Evolutionary conservation across 2,113 vertebrate genomes (phyloP), one percentile per base, ranked within the genome.

Genomic region (Ictalurus punctatus): DNA sequence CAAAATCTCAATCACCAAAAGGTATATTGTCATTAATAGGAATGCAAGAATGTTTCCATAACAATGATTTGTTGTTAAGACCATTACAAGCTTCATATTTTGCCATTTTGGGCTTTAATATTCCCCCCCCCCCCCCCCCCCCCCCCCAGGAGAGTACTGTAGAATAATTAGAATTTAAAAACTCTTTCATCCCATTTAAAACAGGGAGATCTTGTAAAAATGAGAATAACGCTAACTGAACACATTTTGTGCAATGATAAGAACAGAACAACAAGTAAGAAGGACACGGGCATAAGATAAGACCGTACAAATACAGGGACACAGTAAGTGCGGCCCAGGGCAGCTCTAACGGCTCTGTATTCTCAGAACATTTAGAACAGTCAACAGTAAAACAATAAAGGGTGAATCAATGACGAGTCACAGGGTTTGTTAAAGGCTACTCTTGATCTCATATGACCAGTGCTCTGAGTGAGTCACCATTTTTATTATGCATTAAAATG

Each of bases 271-370:
- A 84, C 59, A n/a, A 58, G 63, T 61, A 83, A 73, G 58, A 84
- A 79, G 67, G 74, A 90, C 83, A n/a, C 17, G 27, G 83, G 56
- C 67, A 56, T 84, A 61, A 89, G 80, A 90, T 76, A 86, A 91
- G 58, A 82, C 65, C 23, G 65, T 81, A 65, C 52, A 76, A 84
- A 88, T 25, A 79, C 37, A 54, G 48, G 58, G 58, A 78, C 13
- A 78, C 13, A 0, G 37, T 58, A 40, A 48, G 17, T 37, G 37
- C 21, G 59, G 23, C 37, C 52, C 23, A 1, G 74, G 17, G 82
- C 25, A 48, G 19, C 0, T 40, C 44, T 17, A 27, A 63, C 10
- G 8, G 59, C 86, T 79, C 65, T 59, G 27, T 48, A 25, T 13
- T 37, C 37, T 54, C 56, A 56, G 8, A 63, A 56, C 17, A 76